These are phyloP conservation scores for Punctoribates punctum DNA, from an alignment of 2,888 invertebrate genomes.

Conservation along the genomic window DNA sequence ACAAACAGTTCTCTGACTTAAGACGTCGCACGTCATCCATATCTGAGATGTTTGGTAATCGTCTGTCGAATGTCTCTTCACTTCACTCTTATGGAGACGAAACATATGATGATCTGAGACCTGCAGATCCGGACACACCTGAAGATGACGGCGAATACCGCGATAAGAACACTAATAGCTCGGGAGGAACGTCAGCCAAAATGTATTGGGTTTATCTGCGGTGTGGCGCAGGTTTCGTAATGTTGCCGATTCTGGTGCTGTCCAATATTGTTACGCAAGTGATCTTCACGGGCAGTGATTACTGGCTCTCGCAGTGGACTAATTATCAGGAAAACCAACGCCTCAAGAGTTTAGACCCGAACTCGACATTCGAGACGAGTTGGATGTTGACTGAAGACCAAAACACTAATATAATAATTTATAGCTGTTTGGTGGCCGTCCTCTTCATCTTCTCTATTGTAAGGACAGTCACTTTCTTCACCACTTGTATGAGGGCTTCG, in stretches of 20 bases:
- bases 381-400: constrained; percentile 6
- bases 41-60: not conserved
- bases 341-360: not conserved
- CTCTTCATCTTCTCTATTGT: constrained; percentile 46
- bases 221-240: constrained; percentile 37
- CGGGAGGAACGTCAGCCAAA: not conserved
- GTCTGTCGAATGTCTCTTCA: not conserved
- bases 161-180: not conserved
- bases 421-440: constrained; percentile 40
- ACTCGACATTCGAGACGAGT: constrained; percentile 16
- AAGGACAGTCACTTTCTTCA: constrained; percentile 46
- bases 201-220: constrained; percentile 38
- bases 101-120: not conserved
- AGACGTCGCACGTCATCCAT: constrained; percentile 3
- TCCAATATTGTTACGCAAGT: constrained; percentile 41
- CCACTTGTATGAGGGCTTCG: constrained; percentile 48
- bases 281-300: constrained; percentile 43
- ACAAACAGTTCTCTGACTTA: constrained; percentile 1
- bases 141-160: not conserved
- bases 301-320: constrained; percentile 44
- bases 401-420: constrained; percentile 41
- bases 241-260: constrained; percentile 29
- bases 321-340: constrained; percentile 36
- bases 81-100: not conserved
- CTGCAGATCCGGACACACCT: not conserved